Base-by-base conservation (phyloP, 2,888 invertebrate genomes). In the Microplitis deprimator region DNA sequence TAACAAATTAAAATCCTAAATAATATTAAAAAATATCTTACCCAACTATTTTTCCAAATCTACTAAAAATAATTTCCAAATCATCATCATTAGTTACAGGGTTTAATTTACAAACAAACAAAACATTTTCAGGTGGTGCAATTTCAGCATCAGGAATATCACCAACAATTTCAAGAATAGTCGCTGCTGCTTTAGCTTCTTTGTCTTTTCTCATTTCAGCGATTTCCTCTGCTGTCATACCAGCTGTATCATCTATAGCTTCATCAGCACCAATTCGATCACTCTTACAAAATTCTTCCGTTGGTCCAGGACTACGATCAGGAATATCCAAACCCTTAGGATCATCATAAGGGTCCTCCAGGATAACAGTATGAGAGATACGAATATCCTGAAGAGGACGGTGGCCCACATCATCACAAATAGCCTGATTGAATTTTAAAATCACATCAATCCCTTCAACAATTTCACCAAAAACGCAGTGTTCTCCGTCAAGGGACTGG, bases 81-180 rank as follows among this genome's bases (percentile, higher is more conserved):
- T 99, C 98, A 86, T 98, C 98, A 89, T 98, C 98, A 8, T 94
- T 97, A 0, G 99, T 99, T 0, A 99, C 97, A 0, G 99, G 98
- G 91, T 99, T 99, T 20, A 99, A 91, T 91, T 99, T 99, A 90
- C 99, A 99, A 41, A 99, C 97, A 91, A 99, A 99, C 0, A 99
- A 91, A 1, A 99, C 98, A 92, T 99, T 99, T 91, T 99, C 99
- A 6, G 99, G 98, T 0, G 99, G 99, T 6, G 97, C 97, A 90
- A 98, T 96, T 78, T 99, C 98, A 13, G 97, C 98, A 91, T 98
- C 96, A 0, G 98, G 98, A 77, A 99, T 92, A 90, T 99, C 99
- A 0, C 99, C 99, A 29, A 99, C 97, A 92, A 99, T 99, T 92
- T 99, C 99, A 62, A 99, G 91, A 83, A 99, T 97, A 29, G 98